phyloP scores from a whole-genome alignment of 2,113 vertebrate species.

The Empidonax traillii region DNA sequence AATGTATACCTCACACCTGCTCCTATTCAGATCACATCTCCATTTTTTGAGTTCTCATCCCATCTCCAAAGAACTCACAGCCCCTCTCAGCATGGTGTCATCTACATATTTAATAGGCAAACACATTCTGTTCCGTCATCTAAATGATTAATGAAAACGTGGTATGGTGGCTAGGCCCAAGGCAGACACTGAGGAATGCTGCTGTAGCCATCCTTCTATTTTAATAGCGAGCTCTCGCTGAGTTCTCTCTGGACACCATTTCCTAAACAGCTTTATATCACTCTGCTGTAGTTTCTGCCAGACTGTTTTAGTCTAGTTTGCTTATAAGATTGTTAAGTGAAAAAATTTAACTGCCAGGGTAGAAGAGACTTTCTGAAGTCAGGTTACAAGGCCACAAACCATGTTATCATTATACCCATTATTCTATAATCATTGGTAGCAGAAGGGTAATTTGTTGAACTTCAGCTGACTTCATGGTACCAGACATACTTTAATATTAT shows the following conservation, averaged over 20 bases:
- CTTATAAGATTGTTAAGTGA: not conserved
- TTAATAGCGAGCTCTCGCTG: not conserved
- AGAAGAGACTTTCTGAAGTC: not conserved
- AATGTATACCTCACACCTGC: conserved; percentile 68
- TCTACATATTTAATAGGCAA: conserved; percentile 66
- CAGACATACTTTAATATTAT: not conserved
- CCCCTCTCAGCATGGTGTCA: conserved; percentile 41
- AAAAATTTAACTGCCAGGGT: not conserved
- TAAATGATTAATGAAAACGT: conserved; percentile 59
- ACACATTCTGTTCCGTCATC: conserved; percentile 62
- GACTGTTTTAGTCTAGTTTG: not conserved
- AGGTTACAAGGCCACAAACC: not conserved
- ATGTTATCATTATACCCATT: not conserved
- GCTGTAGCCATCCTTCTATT: conserved; percentile 28
- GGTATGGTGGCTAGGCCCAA: conserved; percentile 5
- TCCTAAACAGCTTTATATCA: not conserved
- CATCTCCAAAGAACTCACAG: not conserved
- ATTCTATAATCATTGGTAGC: not conserved
- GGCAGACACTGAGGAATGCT: conserved; percentile 44
- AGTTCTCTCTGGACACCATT: not conserved
- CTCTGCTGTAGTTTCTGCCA: not conserved
- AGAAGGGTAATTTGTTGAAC: not conserved
- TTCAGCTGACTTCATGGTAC: not conserved
- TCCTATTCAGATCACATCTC: conserved; percentile 67
- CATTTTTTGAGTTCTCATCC: conserved; percentile 66